phyloP scores from a whole-genome alignment of 2,113 vertebrate species.

The Grallaria varia region DNA sequence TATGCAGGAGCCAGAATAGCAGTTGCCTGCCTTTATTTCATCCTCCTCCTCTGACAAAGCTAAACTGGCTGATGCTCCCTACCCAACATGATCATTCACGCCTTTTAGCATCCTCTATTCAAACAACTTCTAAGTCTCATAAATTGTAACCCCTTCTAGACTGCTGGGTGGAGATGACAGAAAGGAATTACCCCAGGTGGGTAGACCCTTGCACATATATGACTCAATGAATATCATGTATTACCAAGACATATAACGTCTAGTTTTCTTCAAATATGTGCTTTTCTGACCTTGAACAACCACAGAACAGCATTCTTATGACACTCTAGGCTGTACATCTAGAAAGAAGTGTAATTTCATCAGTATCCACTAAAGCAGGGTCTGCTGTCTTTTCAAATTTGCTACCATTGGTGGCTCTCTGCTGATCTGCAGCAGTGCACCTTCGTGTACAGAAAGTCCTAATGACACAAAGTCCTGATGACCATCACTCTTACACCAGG shows the following conservation, averaged over 20 bases:
- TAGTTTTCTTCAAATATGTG: not conserved
- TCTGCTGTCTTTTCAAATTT: not conserved
- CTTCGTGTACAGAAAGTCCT: not conserved
- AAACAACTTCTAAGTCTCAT: not conserved
- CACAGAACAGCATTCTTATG: not conserved
- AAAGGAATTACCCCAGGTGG: not conserved
- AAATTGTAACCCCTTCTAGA: not conserved
- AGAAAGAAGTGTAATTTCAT: not conserved
- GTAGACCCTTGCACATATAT: not conserved
- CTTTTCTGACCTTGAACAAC: not conserved
- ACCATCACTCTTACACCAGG: not conserved
- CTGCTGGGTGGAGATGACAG: not conserved
- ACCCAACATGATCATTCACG: not conserved
- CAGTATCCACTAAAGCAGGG: not conserved
- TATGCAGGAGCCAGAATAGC: conserved; percentile 63
- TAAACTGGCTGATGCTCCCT: conserved; percentile 19
- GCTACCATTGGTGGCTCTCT: not conserved
- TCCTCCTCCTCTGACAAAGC: conserved; percentile 52
- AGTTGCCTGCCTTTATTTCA: conserved; percentile 58
- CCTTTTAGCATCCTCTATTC: not conserved
- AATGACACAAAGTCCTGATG: not conserved
- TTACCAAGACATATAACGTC: not conserved
- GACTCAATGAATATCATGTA: not conserved
- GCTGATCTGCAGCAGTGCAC: not conserved
- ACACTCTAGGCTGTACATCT: not conserved